A percentile compares a stretch with the other conserved stretches of the same genome.
Evolutionary conservation across 1,140 invertebrate genomes (phyloP).

Genomic region (Rhysida immarginata): DNA sequence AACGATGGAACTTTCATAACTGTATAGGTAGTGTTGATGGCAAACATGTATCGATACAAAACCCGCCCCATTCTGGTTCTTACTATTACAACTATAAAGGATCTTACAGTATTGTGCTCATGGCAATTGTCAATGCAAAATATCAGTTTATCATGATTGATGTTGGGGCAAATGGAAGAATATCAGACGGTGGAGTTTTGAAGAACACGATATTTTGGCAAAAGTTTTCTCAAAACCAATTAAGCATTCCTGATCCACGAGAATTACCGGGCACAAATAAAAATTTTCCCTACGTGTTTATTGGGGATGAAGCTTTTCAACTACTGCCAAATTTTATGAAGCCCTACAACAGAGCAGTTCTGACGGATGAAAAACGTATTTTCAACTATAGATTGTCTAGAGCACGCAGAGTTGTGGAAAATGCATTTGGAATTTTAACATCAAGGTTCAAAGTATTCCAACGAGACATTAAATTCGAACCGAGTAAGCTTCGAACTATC

Average conservation of each 20-base stretch:
- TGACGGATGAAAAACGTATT: conserved; percentile 12
- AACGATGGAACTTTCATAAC: no score
- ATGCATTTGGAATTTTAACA: conserved; percentile 22
- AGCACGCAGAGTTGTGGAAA: conserved; percentile 7
- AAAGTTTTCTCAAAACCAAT: no score
- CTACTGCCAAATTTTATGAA: conserved; percentile 16
- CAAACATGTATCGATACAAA: no score
- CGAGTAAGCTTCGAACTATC: background rate
- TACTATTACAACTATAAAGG: no score
- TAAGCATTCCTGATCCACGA: background rate
- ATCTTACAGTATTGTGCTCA: no score
- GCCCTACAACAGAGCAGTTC: conserved; percentile 12
- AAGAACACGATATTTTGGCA: no score
- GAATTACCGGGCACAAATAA: background rate
- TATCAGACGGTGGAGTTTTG: no score
- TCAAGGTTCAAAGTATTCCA: conserved; percentile 14
- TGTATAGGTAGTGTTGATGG: no score
- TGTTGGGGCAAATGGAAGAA: no score
- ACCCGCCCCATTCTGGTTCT: no score
- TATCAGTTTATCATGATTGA: no score
- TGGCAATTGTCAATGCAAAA: no score
- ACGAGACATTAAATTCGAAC: background rate
- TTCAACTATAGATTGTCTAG: conserved; percentile 17
- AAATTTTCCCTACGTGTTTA: conserved; percentile 10
- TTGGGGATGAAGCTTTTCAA: conserved; percentile 19